These are phyloP conservation scores for Cathartes aura DNA, from an alignment of 2,113 vertebrate species.

Conservation along the genomic window DNA sequence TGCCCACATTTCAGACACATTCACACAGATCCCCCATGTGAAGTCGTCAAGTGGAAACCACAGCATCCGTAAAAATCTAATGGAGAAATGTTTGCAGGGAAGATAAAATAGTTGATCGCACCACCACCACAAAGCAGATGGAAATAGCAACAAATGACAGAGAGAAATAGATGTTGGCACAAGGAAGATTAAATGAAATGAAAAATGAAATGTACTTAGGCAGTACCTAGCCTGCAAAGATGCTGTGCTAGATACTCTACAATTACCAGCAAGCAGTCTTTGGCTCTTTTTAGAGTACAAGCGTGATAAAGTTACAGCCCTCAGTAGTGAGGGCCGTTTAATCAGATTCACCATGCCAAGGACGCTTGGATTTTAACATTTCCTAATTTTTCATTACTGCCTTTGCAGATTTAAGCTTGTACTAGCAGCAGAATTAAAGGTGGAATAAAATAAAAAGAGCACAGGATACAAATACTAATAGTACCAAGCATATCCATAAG, in stretches of 20 bases:
- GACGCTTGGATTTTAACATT: background rate
- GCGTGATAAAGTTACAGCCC: background rate
- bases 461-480: background rate
- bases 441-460: background rate
- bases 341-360: background rate
- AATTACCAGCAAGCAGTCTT: background rate
- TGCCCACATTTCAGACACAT: background rate
- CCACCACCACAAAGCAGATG: background rate
- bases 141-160: background rate
- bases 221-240: background rate
- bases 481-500: background rate
- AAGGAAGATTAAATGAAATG: background rate
- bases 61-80: background rate
- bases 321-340: background rate
- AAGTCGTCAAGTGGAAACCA: background rate
- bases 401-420: background rate
- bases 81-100: background rate
- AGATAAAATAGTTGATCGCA: background rate
- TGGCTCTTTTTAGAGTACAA: background rate
- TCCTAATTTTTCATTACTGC: background rate
- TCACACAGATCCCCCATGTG: background rate
- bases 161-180: background rate
- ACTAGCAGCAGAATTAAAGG: background rate
- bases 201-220: background rate
- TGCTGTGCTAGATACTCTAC: background rate